Base-by-base conservation (phyloP, 1,140 invertebrate genomes). In the Chironomus tepperi region DNA sequence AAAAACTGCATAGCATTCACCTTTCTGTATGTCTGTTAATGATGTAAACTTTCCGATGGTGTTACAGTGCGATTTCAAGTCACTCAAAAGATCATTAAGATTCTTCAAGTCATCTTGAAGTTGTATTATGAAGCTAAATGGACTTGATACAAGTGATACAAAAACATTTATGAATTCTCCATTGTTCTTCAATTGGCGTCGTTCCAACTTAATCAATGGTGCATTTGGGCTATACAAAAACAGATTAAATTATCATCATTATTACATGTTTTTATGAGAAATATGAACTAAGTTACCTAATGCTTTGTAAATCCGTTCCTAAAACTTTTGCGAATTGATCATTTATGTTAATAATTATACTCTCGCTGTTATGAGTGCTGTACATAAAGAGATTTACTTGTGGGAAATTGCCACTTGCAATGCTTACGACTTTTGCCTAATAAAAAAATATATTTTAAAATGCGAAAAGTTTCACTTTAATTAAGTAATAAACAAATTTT, bases 191-290 rank as follows among this genome's bases (percentile, higher is more conserved):
- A 70, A 21, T 21, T 70, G 65, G 65, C 65, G 65, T 19, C 19
- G 65, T 70, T 70, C 65, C 65, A 70, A 21, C 12, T 70, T 18
- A 21, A 70, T 70, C 16, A 70, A 21, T 70, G 65, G 65, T 19
- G 3, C 65, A 70, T 70, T 18, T 70, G n/a, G 65, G 65, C 65
- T 70, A 18, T 70, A 10, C 7, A 70, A 8, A 70, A 67, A 16
- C 2, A 19, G 1, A 67, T 18, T 18, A 16, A 18, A 67, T 67
- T 18, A 3, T 16, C n/a, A 15, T 8, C 8, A 15, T 67, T 67
- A 18, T 16, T 16, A 7, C 1, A 16, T n/a, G n/a, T 67, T 67
- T 67, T 19, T 47, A 47, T 47, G 8, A 47, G 8, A 47, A 47
- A 10, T 47, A 3, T 10, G 43, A 10, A 47, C 8, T 7, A 19